Evolutionary conservation across 2,113 vertebrate genomes (phyloP), one percentile per base, ranked within the genome.

Genomic region (Telmatochromis sp.): DNA sequence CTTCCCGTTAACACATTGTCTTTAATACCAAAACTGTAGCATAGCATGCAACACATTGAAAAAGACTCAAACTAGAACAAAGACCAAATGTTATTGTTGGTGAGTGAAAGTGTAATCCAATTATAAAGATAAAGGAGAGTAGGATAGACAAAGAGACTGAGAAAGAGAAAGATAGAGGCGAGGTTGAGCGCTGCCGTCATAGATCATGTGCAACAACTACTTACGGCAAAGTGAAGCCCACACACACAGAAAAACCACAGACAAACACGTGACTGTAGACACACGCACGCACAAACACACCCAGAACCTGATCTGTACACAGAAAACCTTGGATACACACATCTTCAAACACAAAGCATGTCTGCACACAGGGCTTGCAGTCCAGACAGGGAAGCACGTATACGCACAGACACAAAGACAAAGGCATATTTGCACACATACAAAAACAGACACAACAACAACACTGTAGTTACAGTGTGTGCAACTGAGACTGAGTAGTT

Each of bases 171-270:
- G 35, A 80, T 21, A 51, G 65, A 86, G 75, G 53, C 10, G 51
- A 84, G 70, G 81, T 80, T 86, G 55, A 54, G 13, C 4, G 60
- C 51, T 89, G 40, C 68, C 3, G 47, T 91, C 89, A 84, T 81
- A 89, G 86, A 89, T 90, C 84, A 93, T 93, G 91, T 84, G 83
- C 84, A 90, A 89, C 80, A 91, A 88, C 90, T 80, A 87, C 87
- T 87, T 83, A 70, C 45, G 82, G 83, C 78, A 89, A 60, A 87
- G 82, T n/a, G 65, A 88, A 60, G 86, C 86, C 85, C 91, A 93
- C 91, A 92, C 93, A 92, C 85, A 83, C 89, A 82, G 75, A 80
- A 31, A 68, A 93, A 42, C 87, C 92, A 92, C 90, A 90, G 63
- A 81, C 80, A 89, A 84, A 91, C 92, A 92, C 90, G 84, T 91